Percentiles rank a stretch among this genome's conserved stretches.
phyloP scores from a whole-genome alignment of 2,113 vertebrate species.

The Cavia aperea region DNA sequence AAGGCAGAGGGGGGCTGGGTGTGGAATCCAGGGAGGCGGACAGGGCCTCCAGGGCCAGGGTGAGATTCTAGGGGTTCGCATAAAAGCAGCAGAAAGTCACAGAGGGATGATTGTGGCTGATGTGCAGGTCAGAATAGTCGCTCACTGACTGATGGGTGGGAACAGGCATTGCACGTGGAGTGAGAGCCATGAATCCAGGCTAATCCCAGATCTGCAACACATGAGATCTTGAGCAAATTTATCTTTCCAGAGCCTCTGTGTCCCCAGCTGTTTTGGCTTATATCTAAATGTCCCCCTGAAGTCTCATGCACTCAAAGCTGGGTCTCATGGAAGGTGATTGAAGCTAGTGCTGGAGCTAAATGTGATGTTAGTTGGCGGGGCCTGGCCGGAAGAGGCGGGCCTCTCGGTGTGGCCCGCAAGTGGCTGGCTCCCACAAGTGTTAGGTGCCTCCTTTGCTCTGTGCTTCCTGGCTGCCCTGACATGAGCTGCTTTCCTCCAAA shows the following conservation, averaged over 20 bases:
- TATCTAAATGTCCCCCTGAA: neutral
- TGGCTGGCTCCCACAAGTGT: neutral
- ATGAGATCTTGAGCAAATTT: neutral
- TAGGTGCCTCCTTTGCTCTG: neutral
- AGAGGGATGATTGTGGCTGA: rapidly evolving
- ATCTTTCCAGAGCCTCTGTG: neutral
- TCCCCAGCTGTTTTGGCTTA: neutral
- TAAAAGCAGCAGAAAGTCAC: rapidly evolving
- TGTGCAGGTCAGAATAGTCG: no score
- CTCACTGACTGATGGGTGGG: neutral
- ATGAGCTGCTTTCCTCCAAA: neutral
- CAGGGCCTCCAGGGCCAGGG: neutral
- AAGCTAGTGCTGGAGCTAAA: neutral
- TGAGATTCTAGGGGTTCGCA: neutral
- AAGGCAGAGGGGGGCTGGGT: rapidly evolving
- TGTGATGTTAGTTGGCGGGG: no score
- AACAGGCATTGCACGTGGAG: rapidly evolving
- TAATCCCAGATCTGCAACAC: neutral
- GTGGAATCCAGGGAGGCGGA: neutral
- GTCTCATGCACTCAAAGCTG: neutral
- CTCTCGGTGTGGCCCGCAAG: neutral
- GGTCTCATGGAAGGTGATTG: neutral
- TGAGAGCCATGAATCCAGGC: neutral
- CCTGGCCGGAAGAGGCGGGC: neutral
- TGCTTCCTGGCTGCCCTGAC: neutral